phyloP scores from a whole-genome alignment of 2,888 invertebrate species.

The Oligia latruncula region DNA sequence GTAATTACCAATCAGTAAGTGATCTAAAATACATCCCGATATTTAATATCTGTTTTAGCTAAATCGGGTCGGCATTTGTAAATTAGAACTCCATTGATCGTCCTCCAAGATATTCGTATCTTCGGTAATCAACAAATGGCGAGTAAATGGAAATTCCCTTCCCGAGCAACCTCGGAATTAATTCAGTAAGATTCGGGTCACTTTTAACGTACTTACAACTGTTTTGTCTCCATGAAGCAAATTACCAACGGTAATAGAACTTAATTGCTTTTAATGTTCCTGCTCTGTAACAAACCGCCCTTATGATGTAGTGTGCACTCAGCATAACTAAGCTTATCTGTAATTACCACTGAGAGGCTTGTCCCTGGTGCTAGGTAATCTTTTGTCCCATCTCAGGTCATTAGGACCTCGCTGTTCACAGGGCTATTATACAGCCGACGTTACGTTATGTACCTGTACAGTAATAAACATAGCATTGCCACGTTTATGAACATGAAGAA shows the following conservation, averaged over 20 bases:
- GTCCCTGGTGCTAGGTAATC: background rate
- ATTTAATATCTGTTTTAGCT: background rate
- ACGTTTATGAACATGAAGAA: background rate
- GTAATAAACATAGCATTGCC: background rate
- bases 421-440: background rate
- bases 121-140: conserved; percentile 36
- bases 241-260: background rate
- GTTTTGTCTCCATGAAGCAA: background rate
- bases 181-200: conserved; percentile 57
- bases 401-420: background rate
- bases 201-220: conserved; percentile 39
- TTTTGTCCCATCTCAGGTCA: background rate
- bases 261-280: background rate
- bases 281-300: background rate
- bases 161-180: conserved; percentile 41
- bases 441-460: background rate
- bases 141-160: conserved; percentile 35
- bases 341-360: conserved; percentile 11
- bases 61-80: background rate
- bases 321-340: conserved; percentile 23
- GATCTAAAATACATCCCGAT: background rate
- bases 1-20: background rate
- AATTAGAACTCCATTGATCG: conserved; percentile 26
- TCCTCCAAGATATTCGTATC: conserved; percentile 16
- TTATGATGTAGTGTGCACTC: background rate